Evolutionary conservation across 2,113 vertebrate species (phyloP), one percentile per base, ranked within the genome.

Genomic region (Oryzias celebensis): DNA sequence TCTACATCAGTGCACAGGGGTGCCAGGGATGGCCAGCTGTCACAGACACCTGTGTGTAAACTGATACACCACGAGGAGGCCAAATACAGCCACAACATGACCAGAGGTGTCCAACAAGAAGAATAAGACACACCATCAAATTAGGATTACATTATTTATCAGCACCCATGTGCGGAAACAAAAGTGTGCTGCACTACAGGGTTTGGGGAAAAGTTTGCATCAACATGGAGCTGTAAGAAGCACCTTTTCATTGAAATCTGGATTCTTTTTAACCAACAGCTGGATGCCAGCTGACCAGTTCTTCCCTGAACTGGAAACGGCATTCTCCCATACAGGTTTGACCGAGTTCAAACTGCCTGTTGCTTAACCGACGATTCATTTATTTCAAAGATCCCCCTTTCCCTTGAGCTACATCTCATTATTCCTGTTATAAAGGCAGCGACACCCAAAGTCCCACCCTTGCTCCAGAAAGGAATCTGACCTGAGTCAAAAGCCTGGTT

Each of bases 391-490:
- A 76, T 71, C 75, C 67, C 44, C 70, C 79, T 77, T 81, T 81
- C 87, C 89, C 86, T 49, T 66, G 85, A 88, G 85, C 85, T 85
- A 82, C 78, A 68, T 65, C 71, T 85, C 81, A 86, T 91, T 91
- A 90, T 91, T 87, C 83, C 65, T 84, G 75, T 86, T 90, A 86
- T 86, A 91, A 91, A 85, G 81, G 84, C 80, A 86, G 85, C 68
- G 62, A 91, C 89, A 89, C 86, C 80, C 85, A 74, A 58, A 77
- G 90, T 87, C 89, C 89, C 89, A 87, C 90, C 90, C 87, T 85
- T 14, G 47, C 75, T 58, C 73, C 36, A 88, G 85, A 90, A 89
- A 84, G 85, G 88, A 86, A 89, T 89, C 78, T 73, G 64, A 65
- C 84, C 88, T 72, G 80, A 85, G 89, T 66, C 84, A 85, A 78